A percentile compares a stretch with the other conserved stretches of the same genome.
Evolutionary conservation across 2,888 invertebrate genomes (phyloP).

Genomic region (Heliconius ismenius): DNA sequence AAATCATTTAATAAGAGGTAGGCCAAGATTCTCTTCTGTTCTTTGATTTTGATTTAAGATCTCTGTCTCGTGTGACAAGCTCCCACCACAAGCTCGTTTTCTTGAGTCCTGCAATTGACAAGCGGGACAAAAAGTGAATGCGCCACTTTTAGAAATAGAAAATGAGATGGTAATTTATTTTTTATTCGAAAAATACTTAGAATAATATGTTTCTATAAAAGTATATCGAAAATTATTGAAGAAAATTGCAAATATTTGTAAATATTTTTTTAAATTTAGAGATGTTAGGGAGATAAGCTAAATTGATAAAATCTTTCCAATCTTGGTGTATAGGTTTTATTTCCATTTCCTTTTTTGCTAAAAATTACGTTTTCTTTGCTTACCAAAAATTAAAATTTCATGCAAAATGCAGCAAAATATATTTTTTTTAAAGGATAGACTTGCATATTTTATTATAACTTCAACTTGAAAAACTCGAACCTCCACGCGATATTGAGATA

Average conservation of each 20-base stretch:
- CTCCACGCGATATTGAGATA: no score
- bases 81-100: constrained; percentile 35
- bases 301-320: no score
- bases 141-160: constrained; percentile 36
- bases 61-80: constrained; percentile 25
- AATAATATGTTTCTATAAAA: not conserved
- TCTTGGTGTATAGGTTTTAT: no score
- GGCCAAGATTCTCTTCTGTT: not conserved
- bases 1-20: not conserved
- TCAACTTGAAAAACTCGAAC: no score
- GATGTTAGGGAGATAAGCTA: not conserved
- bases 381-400: no score
- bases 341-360: no score
- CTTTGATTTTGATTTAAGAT: constrained; percentile 28
- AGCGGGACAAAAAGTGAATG: constrained; percentile 27
- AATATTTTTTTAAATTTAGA: not conserved
- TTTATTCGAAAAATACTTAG: constrained; percentile 8
- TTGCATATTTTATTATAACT: no score
- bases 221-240: not conserved
- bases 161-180: constrained; percentile 25
- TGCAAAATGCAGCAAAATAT: no score
- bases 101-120: constrained; percentile 41
- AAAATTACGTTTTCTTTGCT: no score
- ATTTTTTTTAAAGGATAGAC: no score
- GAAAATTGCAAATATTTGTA: not conserved